Conservation (phyloP, 2,888 invertebrate species). For the Tuberolachnus salignus region DNA sequence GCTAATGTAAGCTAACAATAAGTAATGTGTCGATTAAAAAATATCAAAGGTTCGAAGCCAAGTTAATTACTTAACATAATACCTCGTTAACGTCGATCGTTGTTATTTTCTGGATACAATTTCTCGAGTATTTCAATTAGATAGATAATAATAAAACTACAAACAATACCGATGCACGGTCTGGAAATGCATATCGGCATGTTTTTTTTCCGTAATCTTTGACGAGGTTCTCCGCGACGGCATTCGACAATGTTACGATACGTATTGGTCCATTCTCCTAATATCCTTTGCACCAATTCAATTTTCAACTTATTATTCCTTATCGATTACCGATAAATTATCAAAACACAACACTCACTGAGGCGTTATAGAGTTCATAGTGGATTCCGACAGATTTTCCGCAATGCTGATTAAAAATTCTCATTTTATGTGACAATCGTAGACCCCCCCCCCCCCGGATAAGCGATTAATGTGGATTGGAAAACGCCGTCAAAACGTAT, state of each 20-base stretch:
- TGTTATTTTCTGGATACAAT: too few species aligned
- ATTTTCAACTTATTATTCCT: background rate
- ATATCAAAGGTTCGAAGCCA: too few species aligned
- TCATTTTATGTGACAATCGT: conserved; percentile 33
- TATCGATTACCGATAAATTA: background rate
- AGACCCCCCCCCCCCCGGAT: conserved; percentile 52
- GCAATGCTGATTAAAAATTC: conserved; percentile 26
- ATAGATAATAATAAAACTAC: background rate
- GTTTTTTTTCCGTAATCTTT: conserved; percentile 70
- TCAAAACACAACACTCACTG: background rate
- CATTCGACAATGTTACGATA: conserved; percentile 92
- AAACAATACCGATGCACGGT: conserved; percentile 76
- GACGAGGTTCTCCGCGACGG: conserved; percentile 81
- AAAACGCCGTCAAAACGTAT: conserved; percentile 33
- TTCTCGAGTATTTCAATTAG: too few species aligned
- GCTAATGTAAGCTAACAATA: too few species aligned
- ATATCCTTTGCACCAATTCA: conserved; percentile 54
- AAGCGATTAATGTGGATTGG: conserved; percentile 23
- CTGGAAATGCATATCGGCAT: conserved; percentile 82
- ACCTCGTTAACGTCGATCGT: too few species aligned
- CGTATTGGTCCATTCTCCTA: conserved; percentile 82
- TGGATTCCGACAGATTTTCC: conserved; percentile 25
- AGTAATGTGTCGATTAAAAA: too few species aligned
- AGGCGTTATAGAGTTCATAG: conserved; percentile 6
- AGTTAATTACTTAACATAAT: too few species aligned